Percentiles rank a stretch among this genome's conserved stretches.
Evolutionary conservation across 2,797 vertebrate species (phyloP).

Genomic region (Tauraco hartlaubi): DNA sequence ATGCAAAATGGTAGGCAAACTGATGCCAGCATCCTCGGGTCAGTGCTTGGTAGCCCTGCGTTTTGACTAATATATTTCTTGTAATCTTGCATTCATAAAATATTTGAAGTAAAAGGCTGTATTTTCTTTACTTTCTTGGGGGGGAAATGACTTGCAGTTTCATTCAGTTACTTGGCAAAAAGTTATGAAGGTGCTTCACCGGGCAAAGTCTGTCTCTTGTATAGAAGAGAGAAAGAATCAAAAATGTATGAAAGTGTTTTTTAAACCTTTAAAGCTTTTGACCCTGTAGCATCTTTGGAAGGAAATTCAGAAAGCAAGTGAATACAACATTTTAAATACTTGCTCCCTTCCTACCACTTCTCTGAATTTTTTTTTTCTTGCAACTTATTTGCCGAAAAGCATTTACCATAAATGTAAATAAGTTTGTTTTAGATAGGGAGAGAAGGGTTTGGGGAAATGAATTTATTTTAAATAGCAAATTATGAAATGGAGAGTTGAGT

Average conservation of each 20-base stretch:
- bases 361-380: constrained; percentile 1
- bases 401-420: constrained; percentile 43
- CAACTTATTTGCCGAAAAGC: constrained; percentile 31
- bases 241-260: background rate
- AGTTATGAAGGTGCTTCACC: background rate
- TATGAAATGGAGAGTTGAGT: background rate
- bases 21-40: constrained; percentile 66
- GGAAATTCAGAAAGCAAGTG: constrained; percentile 54
- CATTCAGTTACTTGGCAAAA: background rate
- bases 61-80: constrained; percentile 71
- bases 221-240: background rate
- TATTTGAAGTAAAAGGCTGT: constrained; percentile 77
- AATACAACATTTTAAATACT: constrained; percentile 49
- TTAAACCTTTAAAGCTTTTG: constrained; percentile 54
- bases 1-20: constrained; percentile 49
- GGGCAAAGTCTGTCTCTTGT: background rate
- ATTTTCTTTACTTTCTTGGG: constrained; percentile 66
- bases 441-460: background rate
- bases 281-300: constrained; percentile 42
- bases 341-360: constrained; percentile 33
- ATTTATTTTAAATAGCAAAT: constrained; percentile 52
- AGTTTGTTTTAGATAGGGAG: constrained; percentile 23
- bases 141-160: background rate
- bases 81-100: constrained; percentile 71
- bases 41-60: constrained; percentile 62